Base-by-base conservation (phyloP, 1,140 invertebrate genomes). In the Geopemphigus sp. region DNA sequence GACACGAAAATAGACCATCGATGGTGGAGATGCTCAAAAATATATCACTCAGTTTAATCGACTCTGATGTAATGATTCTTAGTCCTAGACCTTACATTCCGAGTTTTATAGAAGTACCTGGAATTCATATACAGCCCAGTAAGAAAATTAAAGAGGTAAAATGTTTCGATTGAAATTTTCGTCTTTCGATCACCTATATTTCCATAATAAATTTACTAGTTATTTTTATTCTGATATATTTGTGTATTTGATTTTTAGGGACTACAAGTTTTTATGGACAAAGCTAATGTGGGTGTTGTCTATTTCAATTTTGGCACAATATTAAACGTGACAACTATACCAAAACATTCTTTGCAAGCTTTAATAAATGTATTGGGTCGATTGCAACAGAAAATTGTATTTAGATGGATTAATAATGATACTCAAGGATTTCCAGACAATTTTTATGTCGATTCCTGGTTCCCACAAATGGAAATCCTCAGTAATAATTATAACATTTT, bases 91-190 rank as follows among this genome's bases (percentile, higher is more conserved):
- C 88, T 0, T 84, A 84, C 17, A 84, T 86, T 6, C 87, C 89
- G 0, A 87, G 86, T 57, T 82, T 88, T 1, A 83, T 90, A 11
- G 88, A 90, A 85, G 86, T 90, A 24, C 89, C 88, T 10, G 90
- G 89, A 15, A 83, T 91, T 11, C 89, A 89, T 81, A 82, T 88
- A 1, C 82, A 84, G 11, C 83, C 80, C 0, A 45, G 81, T 0
- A 82, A 84, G 39, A 73, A 82, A 45, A 76, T 85, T 22, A 82
- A 83, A n/a, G 63, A 82, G 39, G 80, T 81, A 70, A 4, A 24
- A 57, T 50, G 6, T 24, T 57, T 47, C n/a, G 22, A 68, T 50
- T 50, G 8, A 57, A 24, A 57, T 57, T 11, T 57, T n/a, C 8
- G 8, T 24, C 0, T 57, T 57, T 10, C 14, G 54, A 10, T 24